phyloP scores from a whole-genome alignment of 1,140 invertebrate genomes.

The Argopecten irradians region DNA sequence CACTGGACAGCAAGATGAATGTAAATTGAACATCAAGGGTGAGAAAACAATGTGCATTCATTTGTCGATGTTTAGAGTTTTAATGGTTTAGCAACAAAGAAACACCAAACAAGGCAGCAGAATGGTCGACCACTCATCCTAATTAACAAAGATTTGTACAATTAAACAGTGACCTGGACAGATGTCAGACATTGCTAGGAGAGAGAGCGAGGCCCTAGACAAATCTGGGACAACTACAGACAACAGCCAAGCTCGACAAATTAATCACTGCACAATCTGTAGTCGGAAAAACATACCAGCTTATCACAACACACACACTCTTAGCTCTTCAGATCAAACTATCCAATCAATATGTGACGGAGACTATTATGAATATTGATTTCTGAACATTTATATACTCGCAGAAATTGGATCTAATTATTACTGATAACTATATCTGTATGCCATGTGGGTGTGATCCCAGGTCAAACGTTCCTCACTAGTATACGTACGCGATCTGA shows the following conservation, averaged over 20 bases:
- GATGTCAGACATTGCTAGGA: constrained; percentile 7
- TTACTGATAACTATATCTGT: constrained; percentile 8
- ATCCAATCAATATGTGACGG: not conserved
- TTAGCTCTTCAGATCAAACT: not conserved
- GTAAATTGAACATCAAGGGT: not conserved
- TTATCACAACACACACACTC: constrained; percentile 12
- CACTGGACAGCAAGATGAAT: not conserved
- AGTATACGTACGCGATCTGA: not conserved
- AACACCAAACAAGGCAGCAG: not conserved
- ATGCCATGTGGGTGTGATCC: not conserved
- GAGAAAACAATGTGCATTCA: not conserved
- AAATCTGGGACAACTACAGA: not conserved
- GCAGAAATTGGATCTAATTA: constrained; percentile 18
- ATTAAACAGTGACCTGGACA: not conserved
- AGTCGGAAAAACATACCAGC: not conserved
- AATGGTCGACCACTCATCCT: not conserved
- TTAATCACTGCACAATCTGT: constrained; percentile 21
- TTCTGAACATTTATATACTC: constrained; percentile 13
- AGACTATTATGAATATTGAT: constrained; percentile 17
- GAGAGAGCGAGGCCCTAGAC: not conserved
- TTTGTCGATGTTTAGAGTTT: not conserved
- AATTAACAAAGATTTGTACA: not conserved
- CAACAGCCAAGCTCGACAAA: not conserved
- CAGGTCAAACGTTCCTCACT: not conserved
- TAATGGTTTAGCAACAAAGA: not conserved